phyloP scores from a whole-genome alignment of 2,113 vertebrate species.

The Xyrauchen texanus region DNA sequence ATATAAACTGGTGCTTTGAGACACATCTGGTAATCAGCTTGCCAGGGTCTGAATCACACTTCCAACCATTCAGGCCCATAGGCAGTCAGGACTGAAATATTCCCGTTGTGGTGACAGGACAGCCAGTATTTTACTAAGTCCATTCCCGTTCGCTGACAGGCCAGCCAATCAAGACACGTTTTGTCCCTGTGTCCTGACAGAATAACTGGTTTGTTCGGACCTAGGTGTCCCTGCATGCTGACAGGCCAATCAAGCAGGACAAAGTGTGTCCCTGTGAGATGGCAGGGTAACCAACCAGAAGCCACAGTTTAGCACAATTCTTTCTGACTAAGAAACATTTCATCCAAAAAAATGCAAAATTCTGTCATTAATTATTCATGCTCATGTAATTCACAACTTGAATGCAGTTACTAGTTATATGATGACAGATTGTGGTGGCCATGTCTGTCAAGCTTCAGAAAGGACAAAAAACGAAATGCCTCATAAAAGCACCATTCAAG shows the following conservation, averaged over 20 bases:
- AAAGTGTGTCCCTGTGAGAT: not conserved
- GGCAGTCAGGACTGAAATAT: constrained; percentile 46
- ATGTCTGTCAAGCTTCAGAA: no score
- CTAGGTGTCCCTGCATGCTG: not conserved
- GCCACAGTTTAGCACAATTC: not conserved
- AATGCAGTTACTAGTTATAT: no score
- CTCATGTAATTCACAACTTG: no score
- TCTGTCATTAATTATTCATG: no score
- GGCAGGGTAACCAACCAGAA: not conserved
- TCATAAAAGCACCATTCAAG: no score
- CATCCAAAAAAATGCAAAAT: no score
- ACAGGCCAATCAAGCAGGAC: not conserved
- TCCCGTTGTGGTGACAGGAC: not conserved
- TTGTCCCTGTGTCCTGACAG: not conserved
- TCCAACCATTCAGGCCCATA: constrained; percentile 54
- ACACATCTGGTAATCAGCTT: constrained; percentile 67
- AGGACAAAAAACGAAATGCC: no score
- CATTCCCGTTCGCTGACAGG: not conserved
- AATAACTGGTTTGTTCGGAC: not conserved
- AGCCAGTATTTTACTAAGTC: not conserved
- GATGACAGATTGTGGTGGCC: no score
- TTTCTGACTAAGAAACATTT: not conserved
- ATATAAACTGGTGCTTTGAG: constrained; percentile 49
- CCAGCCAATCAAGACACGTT: constrained; percentile 1
- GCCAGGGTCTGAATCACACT: constrained; percentile 55